A percentile compares a stretch with the other conserved stretches of the same genome.
Conservation (phyloP, 2,113 vertebrate species). For the Antigone vipio region DNA sequence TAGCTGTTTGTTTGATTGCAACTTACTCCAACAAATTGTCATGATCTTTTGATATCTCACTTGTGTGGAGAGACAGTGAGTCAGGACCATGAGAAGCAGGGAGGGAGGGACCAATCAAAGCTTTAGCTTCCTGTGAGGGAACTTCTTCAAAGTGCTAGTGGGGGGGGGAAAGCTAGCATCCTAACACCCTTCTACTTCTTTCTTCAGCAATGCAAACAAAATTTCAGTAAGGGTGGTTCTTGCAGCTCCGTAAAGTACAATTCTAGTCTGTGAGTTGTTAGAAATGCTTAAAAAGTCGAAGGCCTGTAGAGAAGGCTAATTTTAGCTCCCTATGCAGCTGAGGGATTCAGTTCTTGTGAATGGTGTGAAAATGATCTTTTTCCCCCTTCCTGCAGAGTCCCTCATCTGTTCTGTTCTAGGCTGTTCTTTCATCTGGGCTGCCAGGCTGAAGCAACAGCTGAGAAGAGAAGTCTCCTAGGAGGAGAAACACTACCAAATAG, state of each 20-base stretch:
- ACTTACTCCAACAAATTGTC: not conserved
- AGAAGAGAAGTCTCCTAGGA: slow-evolving; percentile 7
- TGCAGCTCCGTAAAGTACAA: not conserved
- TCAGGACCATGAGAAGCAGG: not conserved
- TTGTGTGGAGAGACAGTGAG: not conserved
- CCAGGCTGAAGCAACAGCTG: not conserved
- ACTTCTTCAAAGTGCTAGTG: not conserved
- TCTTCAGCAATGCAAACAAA: not conserved
- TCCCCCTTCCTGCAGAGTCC: not conserved
- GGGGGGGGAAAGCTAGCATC: not conserved
- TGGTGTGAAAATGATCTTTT: slow-evolving; percentile 15
- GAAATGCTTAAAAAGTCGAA: not conserved
- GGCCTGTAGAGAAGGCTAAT: not conserved
- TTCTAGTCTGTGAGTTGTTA: not conserved
- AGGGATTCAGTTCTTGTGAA: not conserved
- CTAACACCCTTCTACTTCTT: not conserved
- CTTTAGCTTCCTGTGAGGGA: not conserved
- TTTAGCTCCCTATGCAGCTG: not conserved
- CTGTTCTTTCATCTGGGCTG: slow-evolving; percentile 22
- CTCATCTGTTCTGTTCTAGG: not conserved
- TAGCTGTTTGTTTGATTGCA: not conserved
- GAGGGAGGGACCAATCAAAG: not conserved
- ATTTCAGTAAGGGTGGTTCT: not conserved
- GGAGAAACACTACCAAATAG: not conserved
- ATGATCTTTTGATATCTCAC: not conserved